These are phyloP conservation scores for Pristis pectinata DNA, from an alignment of 2,797 vertebrate species.

Conservation along the genomic window DNA sequence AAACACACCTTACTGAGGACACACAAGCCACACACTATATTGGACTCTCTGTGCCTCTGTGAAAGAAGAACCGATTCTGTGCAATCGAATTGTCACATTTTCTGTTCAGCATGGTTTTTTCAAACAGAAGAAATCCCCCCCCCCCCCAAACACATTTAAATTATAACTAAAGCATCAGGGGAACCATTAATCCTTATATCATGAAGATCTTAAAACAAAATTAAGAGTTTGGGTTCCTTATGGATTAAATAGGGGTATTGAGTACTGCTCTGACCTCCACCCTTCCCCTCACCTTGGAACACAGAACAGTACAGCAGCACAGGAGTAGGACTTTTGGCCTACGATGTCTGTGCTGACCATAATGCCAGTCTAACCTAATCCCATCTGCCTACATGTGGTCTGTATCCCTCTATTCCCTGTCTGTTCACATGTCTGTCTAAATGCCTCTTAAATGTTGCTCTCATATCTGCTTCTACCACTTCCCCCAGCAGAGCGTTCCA, in stretches of 20 bases:
- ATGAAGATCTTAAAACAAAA: neutral
- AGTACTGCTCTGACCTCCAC: too few species aligned
- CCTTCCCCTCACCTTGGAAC: too few species aligned
- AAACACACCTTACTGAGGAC: neutral
- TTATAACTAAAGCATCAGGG: neutral
- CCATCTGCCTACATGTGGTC: too few species aligned
- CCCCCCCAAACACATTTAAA: neutral
- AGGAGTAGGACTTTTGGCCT: too few species aligned
- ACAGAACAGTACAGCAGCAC: too few species aligned
- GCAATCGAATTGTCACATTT: neutral
- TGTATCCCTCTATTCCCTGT: too few species aligned
- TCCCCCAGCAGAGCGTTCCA: too few species aligned
- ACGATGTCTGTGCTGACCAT: too few species aligned
- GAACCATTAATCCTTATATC: neutral
- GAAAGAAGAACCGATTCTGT: neutral
- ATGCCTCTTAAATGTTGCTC: too few species aligned
- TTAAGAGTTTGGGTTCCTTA: neutral
- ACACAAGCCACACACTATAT: neutral
- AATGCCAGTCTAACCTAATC: too few species aligned
- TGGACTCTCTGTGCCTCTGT: neutral
- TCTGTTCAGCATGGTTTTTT: neutral
- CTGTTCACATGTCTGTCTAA: too few species aligned
- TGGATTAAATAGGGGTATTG: neutral
- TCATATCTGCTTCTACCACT: too few species aligned
- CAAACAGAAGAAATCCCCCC: neutral